Evolutionary conservation across 2,888 invertebrate species (phyloP).

Genomic region (Galerucella calmariensis): DNA sequence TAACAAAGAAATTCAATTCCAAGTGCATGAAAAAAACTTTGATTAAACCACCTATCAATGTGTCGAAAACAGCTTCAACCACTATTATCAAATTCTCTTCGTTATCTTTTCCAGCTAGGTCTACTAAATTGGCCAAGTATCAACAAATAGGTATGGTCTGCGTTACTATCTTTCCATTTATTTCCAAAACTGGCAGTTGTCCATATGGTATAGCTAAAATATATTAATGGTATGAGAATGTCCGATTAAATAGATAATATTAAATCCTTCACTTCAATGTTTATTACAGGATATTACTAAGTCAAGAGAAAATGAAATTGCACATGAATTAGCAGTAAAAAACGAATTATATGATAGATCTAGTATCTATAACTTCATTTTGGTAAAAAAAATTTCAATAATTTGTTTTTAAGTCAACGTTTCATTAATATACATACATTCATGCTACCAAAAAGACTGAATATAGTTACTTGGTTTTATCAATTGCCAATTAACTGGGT

Average conservation of each 20-base stretch:
- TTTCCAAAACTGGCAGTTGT: conserved; percentile 68
- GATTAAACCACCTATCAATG: conserved; percentile 4
- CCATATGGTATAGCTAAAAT: conserved; percentile 33
- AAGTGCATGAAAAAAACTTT: not conserved
- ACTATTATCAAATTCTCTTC: conserved; percentile 71
- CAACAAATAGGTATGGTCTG: conserved; percentile 71
- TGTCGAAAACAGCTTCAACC: conserved; percentile 70
- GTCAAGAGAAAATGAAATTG: too few relatives aligned
- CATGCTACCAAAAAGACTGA: too few relatives aligned
- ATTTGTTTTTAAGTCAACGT: too few relatives aligned
- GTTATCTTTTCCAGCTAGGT: conserved; percentile 67
- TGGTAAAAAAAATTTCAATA: too few relatives aligned
- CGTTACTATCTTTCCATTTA: conserved; percentile 71
- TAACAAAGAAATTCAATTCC: not conserved
- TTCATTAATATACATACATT: too few relatives aligned
- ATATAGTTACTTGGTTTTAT: conserved; percentile 15
- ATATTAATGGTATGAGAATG: not conserved
- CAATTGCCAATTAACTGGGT: not conserved
- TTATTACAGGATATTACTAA: not conserved
- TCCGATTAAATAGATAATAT: too few relatives aligned
- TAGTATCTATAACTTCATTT: too few relatives aligned
- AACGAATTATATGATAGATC: too few relatives aligned
- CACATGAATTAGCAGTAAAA: too few relatives aligned
- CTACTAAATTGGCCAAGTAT: conserved; percentile 71
- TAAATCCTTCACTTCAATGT: not conserved